These are phyloP conservation scores for Agrypnus murinus DNA, from an alignment of 2,888 invertebrate species.

Conservation along the genomic window DNA sequence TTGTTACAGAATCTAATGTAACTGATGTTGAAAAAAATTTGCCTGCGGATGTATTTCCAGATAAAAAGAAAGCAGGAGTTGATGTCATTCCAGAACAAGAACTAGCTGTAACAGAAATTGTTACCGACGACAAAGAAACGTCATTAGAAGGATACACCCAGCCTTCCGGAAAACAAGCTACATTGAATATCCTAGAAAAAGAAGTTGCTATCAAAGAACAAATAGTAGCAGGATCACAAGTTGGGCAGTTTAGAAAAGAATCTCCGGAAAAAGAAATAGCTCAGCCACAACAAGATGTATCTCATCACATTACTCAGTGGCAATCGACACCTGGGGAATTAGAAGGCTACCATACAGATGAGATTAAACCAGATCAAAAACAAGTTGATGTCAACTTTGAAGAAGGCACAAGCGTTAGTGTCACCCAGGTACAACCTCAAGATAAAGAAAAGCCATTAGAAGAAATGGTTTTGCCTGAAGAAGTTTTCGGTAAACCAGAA, in stretches of 20 bases:
- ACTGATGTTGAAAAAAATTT: conserved; percentile 74
- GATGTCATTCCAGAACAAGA: conserved; percentile 76
- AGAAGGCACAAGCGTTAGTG: conserved; percentile 76
- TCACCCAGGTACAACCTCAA: conserved; percentile 74
- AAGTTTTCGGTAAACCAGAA: conserved; percentile 73
- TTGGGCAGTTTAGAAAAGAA: conserved; percentile 70
- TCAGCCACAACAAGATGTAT: conserved; percentile 69
- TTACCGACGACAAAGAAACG: conserved; percentile 73
- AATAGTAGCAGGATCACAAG: conserved; percentile 69
- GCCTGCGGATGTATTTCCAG: conserved; percentile 73
- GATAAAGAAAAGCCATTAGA: conserved; percentile 73
- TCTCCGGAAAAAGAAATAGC: conserved; percentile 70
- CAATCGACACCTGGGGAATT: conserved; percentile 73
- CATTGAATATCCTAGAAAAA: conserved; percentile 72
- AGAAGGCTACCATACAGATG: conserved; percentile 71
- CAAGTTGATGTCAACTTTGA: conserved; percentile 72
- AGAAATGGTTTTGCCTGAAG: conserved; percentile 67
- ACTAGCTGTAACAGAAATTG: conserved; percentile 76
- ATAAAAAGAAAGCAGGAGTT: conserved; percentile 74
- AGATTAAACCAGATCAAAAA: conserved; percentile 74
- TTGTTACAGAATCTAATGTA: conserved; percentile 73
- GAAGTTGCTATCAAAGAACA: conserved; percentile 74
- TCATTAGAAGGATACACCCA: conserved; percentile 67
- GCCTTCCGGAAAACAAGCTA: conserved; percentile 73
- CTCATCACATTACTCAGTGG: conserved; percentile 70